Evolutionary conservation across 2,797 vertebrate species (phyloP), one percentile per base, ranked within the genome.

Genomic region (Triplophysa yarkandensis): DNA sequence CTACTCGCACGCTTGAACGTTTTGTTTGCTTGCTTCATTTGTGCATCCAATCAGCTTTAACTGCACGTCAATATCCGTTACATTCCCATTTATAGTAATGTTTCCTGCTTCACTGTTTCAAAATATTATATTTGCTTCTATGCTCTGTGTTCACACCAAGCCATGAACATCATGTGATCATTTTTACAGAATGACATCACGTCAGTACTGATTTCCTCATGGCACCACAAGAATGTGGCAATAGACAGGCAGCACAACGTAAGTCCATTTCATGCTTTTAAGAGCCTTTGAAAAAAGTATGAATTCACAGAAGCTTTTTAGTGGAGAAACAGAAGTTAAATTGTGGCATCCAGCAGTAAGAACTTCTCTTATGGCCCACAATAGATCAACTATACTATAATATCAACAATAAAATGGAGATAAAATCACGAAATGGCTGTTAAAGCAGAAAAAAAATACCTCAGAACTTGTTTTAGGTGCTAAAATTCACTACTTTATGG

Each of bases 401-500:
- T 11, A 23, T 4, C 19, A 50, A 50, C 17, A 44, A 13, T n/a
- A n/a, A 43, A 16, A 19, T 7, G 8, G 17, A 48, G 44, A 48
- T 19, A 48, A 48, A 48, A 50, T 55, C 25, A 16, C 23, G 11
- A 25, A 9, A 23, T 52, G 50, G 11, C 46, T 16, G 21, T n/a
- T n/a, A 2, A 6, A 55, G 6, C 11, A 27, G 13, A 11, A 21
- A 3, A 50, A 16, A 55, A 55, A 55, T 55, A 55, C 23, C 23
- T 16, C 25, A 6, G 0, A 27, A 55, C 2, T 2, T 23, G 16
- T 11, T 9, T 50, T 50, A 50, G 19, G 4, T 9, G 46, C 46
- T 23, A 21, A 50, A 50, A 27, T 16, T 16, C 14, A 28, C 14
- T 28, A 50, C n/a, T 27, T 63, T 78, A 71, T 74, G 19, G 28